A percentile compares a stretch with the other conserved stretches of the same genome.
Evolutionary conservation across 2,797 vertebrate species (phyloP).

Genomic region (Podarcis lilfordi): DNA sequence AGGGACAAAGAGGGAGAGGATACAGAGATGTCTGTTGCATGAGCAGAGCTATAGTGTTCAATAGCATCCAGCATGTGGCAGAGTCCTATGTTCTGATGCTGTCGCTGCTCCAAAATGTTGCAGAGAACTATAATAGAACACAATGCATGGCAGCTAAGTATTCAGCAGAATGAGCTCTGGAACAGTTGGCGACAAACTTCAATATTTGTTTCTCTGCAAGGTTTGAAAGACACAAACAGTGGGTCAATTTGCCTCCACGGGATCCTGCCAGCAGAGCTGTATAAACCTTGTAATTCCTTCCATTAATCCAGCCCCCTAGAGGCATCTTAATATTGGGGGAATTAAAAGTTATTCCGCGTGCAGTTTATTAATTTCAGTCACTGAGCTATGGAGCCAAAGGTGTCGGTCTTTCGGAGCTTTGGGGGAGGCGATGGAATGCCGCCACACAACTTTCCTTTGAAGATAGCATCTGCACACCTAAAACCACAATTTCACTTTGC

Average conservation of each 20-base stretch:
- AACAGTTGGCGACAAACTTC: slow-evolving; percentile 41
- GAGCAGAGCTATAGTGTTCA: too few species aligned
- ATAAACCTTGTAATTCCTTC: slow-evolving; percentile 47
- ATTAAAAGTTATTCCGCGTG: slow-evolving; percentile 30
- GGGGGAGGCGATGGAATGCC: slow-evolving; percentile 22
- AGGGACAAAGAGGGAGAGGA: too few species aligned
- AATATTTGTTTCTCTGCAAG: slow-evolving; percentile 47
- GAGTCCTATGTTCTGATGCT: not conserved
- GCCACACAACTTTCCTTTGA: slow-evolving; percentile 32
- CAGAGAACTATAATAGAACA: not conserved
- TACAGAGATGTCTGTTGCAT: too few species aligned
- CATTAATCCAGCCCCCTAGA: slow-evolving; percentile 45
- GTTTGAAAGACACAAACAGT: slow-evolving; percentile 49
- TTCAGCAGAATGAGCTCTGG: slow-evolving; percentile 5
- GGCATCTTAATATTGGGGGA: slow-evolving; percentile 29
- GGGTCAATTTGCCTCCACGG: slow-evolving; percentile 41
- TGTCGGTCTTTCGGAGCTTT: not conserved
- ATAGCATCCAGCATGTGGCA: not conserved
- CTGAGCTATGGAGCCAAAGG: slow-evolving; percentile 27
- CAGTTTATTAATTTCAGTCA: slow-evolving; percentile 39
- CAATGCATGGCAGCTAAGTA: not conserved
- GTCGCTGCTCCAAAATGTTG: not conserved
- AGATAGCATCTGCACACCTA: slow-evolving; percentile 25
- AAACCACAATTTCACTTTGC: slow-evolving; percentile 40
- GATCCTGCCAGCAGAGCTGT: slow-evolving; percentile 20